Evolutionary conservation across 1,140 invertebrate species (phyloP).

Genomic region (Brachionus asplanchnoidis): DNA sequence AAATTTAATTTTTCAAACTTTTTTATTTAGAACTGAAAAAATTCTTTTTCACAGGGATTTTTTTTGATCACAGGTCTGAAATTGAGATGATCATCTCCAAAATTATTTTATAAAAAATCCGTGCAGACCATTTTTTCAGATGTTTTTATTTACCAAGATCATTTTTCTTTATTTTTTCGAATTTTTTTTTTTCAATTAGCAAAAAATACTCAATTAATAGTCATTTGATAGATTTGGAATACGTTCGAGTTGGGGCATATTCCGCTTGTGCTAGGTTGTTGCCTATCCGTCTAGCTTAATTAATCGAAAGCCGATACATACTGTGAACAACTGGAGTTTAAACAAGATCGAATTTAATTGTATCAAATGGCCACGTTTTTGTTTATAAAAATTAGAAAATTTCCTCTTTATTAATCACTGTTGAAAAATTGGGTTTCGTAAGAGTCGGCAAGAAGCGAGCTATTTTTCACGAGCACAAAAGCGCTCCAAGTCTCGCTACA

Average conservation of each 20-base stretch:
- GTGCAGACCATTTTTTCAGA: too few relatives aligned
- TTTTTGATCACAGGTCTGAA: too few relatives aligned
- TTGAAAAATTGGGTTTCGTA: neutral
- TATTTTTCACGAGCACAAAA: neutral
- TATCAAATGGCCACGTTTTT: neutral
- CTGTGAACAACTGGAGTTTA: neutral
- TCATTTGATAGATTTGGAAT: neutral
- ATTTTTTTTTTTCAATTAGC: neutral
- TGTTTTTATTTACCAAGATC: neutral
- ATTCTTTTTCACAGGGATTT: too few relatives aligned
- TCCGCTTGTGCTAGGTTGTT: neutral
- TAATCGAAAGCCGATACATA: conserved; percentile 1
- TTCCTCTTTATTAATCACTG: neutral
- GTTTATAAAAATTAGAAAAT: neutral
- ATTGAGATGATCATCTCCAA: too few relatives aligned
- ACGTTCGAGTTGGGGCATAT: neutral
- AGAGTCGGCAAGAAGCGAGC: neutral
- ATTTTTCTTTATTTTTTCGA: neutral
- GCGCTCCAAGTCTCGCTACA: neutral
- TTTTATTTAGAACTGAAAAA: too few relatives aligned
- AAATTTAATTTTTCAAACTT: too few relatives aligned
- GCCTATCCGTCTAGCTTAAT: neutral
- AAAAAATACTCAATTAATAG: neutral
- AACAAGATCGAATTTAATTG: neutral
- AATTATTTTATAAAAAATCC: too few relatives aligned